phyloP scores from a whole-genome alignment of 2,113 vertebrate genomes.

The Psilopogon haemacephalus region DNA sequence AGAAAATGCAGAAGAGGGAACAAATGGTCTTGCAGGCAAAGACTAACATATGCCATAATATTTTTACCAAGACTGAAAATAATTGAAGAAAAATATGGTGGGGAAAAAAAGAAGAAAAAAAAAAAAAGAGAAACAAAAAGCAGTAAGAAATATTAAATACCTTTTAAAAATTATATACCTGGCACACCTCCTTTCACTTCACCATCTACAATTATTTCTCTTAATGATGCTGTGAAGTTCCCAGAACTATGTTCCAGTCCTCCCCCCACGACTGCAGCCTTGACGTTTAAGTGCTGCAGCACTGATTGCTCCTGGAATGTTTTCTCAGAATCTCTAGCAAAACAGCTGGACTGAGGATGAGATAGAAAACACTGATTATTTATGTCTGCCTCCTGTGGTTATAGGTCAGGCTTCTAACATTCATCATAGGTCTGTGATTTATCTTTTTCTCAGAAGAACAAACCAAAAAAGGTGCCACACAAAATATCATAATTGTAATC shows the following conservation, averaged over 20 bases:
- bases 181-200: neutral
- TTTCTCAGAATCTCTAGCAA: neutral
- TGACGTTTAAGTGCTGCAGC: neutral
- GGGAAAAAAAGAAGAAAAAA: neutral
- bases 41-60: neutral
- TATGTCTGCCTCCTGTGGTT: neutral
- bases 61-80: neutral
- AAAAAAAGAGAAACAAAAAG: no score
- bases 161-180: no score
- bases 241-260: neutral
- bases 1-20: neutral
- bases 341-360: neutral
- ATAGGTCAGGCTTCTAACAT: neutral
- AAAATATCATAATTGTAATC: neutral
- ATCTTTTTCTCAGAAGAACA: neutral
- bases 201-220: neutral
- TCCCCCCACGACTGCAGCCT: neutral
- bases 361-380: neutral
- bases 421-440: neutral
- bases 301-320: neutral
- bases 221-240: neutral
- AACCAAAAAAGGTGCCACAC: accelerated
- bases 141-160: neutral
- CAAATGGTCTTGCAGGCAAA: neutral
- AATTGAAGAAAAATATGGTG: neutral